Percentiles rank a stretch among this genome's conserved stretches.
Evolutionary conservation across 2,113 vertebrate species (phyloP).

Genomic region (Arizona elegans): DNA sequence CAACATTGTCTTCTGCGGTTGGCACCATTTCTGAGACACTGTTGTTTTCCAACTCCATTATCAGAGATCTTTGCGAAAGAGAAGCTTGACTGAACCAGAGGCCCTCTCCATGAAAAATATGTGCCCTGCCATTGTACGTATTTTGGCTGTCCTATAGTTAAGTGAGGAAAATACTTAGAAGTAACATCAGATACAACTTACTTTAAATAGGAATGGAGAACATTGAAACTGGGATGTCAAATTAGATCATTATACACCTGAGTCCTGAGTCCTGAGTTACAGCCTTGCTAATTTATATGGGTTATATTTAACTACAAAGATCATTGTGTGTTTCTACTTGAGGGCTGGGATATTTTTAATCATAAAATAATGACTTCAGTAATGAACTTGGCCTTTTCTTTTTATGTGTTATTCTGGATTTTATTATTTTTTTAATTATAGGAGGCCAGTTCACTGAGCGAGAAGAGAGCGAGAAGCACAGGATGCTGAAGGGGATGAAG

Average conservation of each 20-base stretch:
- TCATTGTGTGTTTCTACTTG: background rate
- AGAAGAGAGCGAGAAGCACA: constrained; percentile 80
- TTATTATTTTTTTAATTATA: constrained; percentile 32
- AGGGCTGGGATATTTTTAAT: background rate
- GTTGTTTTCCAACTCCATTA: background rate
- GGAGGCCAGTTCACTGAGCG: constrained; percentile 68
- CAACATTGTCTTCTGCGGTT: background rate
- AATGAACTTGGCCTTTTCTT: background rate
- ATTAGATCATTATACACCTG: background rate
- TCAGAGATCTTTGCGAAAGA: background rate
- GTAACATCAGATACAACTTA: background rate
- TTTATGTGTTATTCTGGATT: background rate
- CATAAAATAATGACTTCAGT: background rate
- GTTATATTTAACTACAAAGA: background rate
- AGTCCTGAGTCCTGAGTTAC: background rate
- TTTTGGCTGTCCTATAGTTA: background rate
- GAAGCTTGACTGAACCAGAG: background rate
- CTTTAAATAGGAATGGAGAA: background rate
- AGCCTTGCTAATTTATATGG: background rate
- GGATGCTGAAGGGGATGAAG: constrained; percentile 85
- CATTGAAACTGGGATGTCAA: background rate
- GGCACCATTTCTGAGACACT: background rate
- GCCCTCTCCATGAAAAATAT: background rate
- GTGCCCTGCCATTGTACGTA: background rate
- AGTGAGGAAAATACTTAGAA: background rate